phyloP scores from a whole-genome alignment of 2,888 invertebrate genomes.

The Morpho achilles region DNA sequence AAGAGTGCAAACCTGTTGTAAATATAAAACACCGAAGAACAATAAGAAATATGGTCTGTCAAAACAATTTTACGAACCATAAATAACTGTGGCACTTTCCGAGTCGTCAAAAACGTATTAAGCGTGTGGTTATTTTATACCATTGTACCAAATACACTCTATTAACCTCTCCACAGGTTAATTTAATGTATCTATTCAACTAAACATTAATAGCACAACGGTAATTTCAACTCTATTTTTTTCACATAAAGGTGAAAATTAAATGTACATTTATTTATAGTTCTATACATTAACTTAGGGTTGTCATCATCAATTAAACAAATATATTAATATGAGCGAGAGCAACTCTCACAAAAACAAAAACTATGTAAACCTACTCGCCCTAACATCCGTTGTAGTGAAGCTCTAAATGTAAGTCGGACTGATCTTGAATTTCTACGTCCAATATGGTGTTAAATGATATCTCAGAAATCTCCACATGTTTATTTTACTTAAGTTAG shows the following conservation, averaged over 20 bases:
- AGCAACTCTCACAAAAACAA: too few species aligned
- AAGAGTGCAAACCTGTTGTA: too few species aligned
- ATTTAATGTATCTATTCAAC: slow-evolving; percentile 11
- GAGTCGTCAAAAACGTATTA: slow-evolving; percentile 5
- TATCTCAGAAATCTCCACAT: too few species aligned
- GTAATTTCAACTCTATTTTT: not conserved
- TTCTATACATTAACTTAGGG: not conserved
- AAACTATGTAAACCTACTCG: too few species aligned
- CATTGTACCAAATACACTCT: slow-evolving; percentile 17
- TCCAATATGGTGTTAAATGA: too few species aligned
- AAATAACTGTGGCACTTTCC: not conserved
- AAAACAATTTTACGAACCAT: slow-evolving; percentile 3
- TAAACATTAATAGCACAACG: not conserved
- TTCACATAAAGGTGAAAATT: not conserved
- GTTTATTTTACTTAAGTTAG: too few species aligned
- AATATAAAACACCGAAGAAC: too few species aligned
- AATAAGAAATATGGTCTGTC: slow-evolving; percentile 2
- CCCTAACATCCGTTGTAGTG: too few species aligned
- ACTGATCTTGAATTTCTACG: too few species aligned
- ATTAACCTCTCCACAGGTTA: slow-evolving; percentile 15
- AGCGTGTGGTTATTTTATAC: slow-evolving; percentile 6
- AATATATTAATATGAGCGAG: too few species aligned
- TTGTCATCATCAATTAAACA: not conserved
- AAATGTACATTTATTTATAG: not conserved
- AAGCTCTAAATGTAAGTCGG: too few species aligned